These are phyloP conservation scores for Capreolus pygargus DNA, from an alignment of 2,113 vertebrate genomes.

Conservation along the genomic window DNA sequence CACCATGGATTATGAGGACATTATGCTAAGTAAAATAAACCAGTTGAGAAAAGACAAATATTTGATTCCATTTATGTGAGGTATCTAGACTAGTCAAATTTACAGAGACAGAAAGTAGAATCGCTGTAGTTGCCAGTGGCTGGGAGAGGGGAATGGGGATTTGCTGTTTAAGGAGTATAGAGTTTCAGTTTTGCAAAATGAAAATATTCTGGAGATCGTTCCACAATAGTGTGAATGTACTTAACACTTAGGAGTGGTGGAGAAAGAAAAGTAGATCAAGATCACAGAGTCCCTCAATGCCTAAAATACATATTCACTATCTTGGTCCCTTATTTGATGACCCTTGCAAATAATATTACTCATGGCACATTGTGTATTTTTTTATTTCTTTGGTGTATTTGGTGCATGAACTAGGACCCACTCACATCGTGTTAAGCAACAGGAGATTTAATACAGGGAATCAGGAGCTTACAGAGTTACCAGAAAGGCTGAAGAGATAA, in stretches of 20 bases:
- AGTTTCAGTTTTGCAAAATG: neutral
- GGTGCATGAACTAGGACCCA: neutral
- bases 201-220: neutral
- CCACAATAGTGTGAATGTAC: neutral
- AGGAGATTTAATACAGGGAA: neutral
- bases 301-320: neutral
- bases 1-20: neutral
- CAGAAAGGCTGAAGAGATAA: neutral
- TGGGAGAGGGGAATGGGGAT: neutral
- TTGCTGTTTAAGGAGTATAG: neutral
- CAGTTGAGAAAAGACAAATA: neutral
- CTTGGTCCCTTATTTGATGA: neutral
- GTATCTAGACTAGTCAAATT: neutral
- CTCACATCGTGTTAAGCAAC: neutral
- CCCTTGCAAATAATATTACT: neutral
- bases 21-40: neutral
- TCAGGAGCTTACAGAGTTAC: neutral
- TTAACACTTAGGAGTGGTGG: neutral
- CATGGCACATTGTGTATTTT: neutral
- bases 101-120: neutral
- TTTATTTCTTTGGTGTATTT: neutral
- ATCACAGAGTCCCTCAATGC: neutral
- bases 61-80: neutral
- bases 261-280: neutral
- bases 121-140: neutral